Evolutionary conservation across 2,113 vertebrate genomes (phyloP).

Genomic region (Laterallus jamaicensis): DNA sequence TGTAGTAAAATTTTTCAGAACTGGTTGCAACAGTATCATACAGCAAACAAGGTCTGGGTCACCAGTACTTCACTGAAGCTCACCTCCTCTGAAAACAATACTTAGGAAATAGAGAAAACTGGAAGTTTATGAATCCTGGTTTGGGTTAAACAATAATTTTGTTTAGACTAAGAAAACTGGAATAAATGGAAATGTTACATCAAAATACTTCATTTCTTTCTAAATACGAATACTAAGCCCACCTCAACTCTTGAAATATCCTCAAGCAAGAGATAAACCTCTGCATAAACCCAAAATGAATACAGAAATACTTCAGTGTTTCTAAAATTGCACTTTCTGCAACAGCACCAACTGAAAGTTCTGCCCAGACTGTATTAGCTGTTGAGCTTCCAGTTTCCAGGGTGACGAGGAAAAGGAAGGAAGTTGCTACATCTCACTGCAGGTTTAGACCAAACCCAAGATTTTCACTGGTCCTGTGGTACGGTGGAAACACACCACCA

Average conservation of each 20-base stretch:
- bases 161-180: background rate
- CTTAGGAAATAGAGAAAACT: background rate
- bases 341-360: background rate
- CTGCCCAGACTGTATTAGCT: background rate
- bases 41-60: background rate
- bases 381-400: background rate
- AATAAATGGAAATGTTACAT: background rate
- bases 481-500: background rate
- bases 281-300: background rate
- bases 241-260: background rate
- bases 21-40: background rate
- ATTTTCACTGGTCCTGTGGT: background rate
- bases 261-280: background rate
- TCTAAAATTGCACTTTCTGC: background rate
- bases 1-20: background rate
- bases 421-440: background rate
- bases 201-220: background rate
- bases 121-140: background rate
- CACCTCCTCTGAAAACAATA: background rate
- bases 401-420: background rate
- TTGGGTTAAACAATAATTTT: background rate
- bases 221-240: background rate
- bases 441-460: background rate
- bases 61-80: background rate
- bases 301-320: background rate